Evolutionary conservation across 2,113 vertebrate genomes (phyloP), one percentile per base, ranked within the genome.

Genomic region (Psittacara wagleri): DNA sequence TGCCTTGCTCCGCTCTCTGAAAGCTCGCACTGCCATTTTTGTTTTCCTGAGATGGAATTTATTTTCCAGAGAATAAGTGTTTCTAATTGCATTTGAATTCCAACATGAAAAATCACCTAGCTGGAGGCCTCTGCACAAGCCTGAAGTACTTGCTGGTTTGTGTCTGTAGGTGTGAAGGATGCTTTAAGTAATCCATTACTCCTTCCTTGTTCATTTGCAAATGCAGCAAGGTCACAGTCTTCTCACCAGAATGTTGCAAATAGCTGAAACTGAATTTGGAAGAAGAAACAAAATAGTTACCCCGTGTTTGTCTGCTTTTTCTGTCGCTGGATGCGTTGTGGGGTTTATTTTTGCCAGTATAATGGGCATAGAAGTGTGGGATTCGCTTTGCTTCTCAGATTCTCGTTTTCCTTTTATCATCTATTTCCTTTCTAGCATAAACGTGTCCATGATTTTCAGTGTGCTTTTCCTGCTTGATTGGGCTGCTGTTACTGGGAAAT

Each of bases 81-180:
- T 94, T 88, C 78, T 94, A 85, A 87, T 88, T 72, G 90, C 3
- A 3, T 92, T 94, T 88, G 92, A 76, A 83, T 95, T 88, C 84
- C 87, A 79, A 89, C 84, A 11, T 85, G 91, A 91, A 66, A 89
- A 91, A 92, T 91, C 84, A 27, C 93, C 91, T 63, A 33, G 69
- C 95, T 89, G 90, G 76, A 95, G 86, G 90, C 90, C 89, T 74
- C 72, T 70, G 70, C 44, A 48, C 48, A 52, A 83, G 57, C 90
- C 82, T 74, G 59, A 54, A 88, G 72, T 80, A 25, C 59, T 92
- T 80, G 19, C 69, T 79, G 1, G 49, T 87, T 83, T 62, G 78
- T 57, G 43, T 67, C 54, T 66, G 72, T 73, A 59, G 93, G 87
- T 91, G 91, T 73, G 93, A 87, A 92, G 78, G 91, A 68, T 66